Evolutionary conservation across 1,140 invertebrate species (phyloP).

Genomic region (Drosophila insularis): DNA sequence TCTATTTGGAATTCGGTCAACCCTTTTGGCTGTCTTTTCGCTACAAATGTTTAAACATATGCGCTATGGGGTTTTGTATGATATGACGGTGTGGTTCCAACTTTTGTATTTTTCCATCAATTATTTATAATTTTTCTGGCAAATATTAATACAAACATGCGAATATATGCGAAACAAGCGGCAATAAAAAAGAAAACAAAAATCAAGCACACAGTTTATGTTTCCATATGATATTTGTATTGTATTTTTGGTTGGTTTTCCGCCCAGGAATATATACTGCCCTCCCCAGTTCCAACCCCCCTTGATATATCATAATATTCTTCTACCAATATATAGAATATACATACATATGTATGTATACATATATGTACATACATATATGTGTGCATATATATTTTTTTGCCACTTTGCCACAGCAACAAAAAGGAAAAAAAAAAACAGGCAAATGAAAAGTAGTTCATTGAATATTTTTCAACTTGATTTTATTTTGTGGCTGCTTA

Average conservation of each 20-base stretch:
- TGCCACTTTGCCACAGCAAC: slow-evolving; percentile 35
- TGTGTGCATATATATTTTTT: slow-evolving; percentile 36
- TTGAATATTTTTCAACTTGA: slow-evolving; percentile 79
- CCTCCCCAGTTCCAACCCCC: background rate
- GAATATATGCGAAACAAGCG: slow-evolving; percentile 25
- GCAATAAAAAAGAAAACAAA: slow-evolving; percentile 12
- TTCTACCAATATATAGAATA: slow-evolving; percentile 30
- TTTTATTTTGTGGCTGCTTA: slow-evolving; percentile 78
- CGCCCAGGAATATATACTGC: slow-evolving; percentile 2
- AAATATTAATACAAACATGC: slow-evolving; percentile 52
- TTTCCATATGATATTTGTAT: slow-evolving; percentile 20
- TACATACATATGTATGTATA: slow-evolving; percentile 36
- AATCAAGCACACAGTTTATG: slow-evolving; percentile 14
- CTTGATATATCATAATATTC: slow-evolving; percentile 32
- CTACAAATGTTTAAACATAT: background rate
- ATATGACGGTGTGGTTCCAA: background rate
- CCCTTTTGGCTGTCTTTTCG: background rate
- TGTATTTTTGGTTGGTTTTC: slow-evolving; percentile 10
- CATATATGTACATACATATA: slow-evolving; percentile 15
- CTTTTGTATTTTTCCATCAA: slow-evolving; percentile 24
- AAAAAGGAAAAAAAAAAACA: background rate
- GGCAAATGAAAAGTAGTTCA: slow-evolving; percentile 70
- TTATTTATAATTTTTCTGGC: slow-evolving; percentile 22
- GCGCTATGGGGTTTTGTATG: background rate
- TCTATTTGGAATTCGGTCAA: too few relatives aligned